A percentile compares a stretch with the other conserved stretches of the same genome.
Conservation (phyloP, 2,888 invertebrate species). For the Artemia sinica region DNA sequence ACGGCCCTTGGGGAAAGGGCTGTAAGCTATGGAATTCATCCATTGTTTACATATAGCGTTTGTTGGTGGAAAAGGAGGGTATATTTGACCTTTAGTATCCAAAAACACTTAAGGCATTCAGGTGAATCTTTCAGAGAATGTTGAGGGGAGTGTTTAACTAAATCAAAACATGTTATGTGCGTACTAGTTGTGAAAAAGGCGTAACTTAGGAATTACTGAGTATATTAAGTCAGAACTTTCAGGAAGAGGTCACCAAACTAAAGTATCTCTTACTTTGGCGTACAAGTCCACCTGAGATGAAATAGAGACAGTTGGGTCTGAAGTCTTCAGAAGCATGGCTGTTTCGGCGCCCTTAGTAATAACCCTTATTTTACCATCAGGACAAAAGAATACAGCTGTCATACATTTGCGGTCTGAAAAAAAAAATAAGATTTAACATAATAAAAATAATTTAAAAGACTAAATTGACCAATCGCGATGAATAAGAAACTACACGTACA, state of each 20-base stretch:
- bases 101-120: no score
- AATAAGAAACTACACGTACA: background rate
- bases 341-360: constrained; percentile 69
- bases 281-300: no score
- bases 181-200: no score
- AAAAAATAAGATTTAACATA: background rate
- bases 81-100: no score
- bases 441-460: background rate
- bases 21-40: no score
- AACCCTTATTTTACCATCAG: constrained; percentile 46
- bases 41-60: constrained; percentile 28
- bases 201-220: no score
- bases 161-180: no score
- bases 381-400: constrained; percentile 67
- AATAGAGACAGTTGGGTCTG: background rate
- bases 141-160: no score
- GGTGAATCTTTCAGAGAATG: no score
- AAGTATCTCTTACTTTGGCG: no score
- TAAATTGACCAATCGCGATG: background rate
- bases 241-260: constrained; percentile 30
- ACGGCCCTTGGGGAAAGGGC: no score
- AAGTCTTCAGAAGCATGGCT: constrained; percentile 47
- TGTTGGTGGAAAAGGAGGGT: constrained; percentile 29
- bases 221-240: constrained; percentile 30
- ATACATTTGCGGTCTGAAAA: constrained; percentile 55